Base-by-base conservation (phyloP, 2,888 invertebrate genomes). In the Laspeyria flexula region DNA sequence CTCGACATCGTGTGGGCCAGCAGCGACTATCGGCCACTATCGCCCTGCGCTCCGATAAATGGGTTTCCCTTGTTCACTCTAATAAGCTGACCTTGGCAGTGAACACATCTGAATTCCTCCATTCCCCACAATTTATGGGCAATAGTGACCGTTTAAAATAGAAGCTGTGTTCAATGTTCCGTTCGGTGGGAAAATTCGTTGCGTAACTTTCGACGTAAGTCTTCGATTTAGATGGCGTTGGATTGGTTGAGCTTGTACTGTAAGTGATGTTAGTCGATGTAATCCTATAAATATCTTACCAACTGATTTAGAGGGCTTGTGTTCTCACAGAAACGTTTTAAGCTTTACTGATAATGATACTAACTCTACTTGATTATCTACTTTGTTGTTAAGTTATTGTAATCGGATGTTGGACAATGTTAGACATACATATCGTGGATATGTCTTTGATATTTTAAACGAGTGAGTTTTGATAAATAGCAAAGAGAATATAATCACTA, bases 1-100 rank as follows among this genome's bases (percentile, higher is more conserved):
- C 88, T 81, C 65, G 53, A 54, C 73, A 78, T 83, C 86, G 81
- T 75, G 66, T 73, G 60, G 65, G 66, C 70, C 86, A 86, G 63
- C 55, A 54, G 52, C 66, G 65, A 86, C 86, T 85, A 79, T 64
- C 55, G 55, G 53, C 67, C 66, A 71, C 77, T 73, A 57, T 74
- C 80, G 76, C 77, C 73, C 73, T 70, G 79, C 83, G 83, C 76
- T 83, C 80, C 73, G 71, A 60, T 79, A 90, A 90, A 90, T 90
- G 90, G 85, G 79, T 88, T 90, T 90, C 87, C 83, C 89, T 83
- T 90, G 90, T 90, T 81, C 71, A 77, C 68, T 75, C 83, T 83
- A 86, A 85, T 85, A 85, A 83, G 86, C 52, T 55, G 69, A 68
- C 69, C 69, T 69, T 69, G 71, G 31, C 55, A 30, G 21, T 40